Conservation (phyloP, 2,113 vertebrate species). For the Ginglymostoma cirratum region DNA sequence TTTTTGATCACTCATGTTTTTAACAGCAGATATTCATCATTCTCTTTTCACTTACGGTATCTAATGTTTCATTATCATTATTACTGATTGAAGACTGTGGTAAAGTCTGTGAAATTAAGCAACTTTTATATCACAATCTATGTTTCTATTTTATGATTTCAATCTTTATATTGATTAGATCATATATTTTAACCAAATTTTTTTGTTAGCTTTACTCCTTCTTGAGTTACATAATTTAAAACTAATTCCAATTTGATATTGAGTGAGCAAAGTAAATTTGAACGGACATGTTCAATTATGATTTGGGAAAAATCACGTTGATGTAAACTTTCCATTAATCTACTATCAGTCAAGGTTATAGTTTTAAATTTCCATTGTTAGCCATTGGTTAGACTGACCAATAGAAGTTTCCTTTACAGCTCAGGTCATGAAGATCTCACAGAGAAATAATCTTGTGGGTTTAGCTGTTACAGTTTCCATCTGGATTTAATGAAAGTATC, state of each 20-base stretch:
- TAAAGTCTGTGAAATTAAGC: background rate
- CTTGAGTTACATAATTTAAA: background rate
- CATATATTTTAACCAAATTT: slow-evolving; percentile 7
- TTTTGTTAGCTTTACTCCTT: background rate
- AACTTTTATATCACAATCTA: background rate
- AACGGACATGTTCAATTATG: background rate
- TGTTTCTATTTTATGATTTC: background rate
- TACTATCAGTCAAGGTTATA: background rate
- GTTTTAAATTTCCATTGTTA: background rate
- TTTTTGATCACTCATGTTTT: background rate
- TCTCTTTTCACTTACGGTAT: background rate
- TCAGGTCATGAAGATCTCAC: slow-evolving; percentile 4
- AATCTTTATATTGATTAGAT: background rate
- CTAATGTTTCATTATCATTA: background rate
- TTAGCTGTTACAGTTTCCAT: background rate
- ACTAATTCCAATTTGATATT: background rate
- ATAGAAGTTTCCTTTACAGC: background rate
- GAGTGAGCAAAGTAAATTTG: background rate
- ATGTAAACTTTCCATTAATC: background rate
- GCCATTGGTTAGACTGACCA: background rate
- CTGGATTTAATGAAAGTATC: background rate
- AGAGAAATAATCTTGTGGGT: background rate
- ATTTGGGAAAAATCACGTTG: background rate
- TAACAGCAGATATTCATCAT: background rate
- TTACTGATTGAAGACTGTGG: background rate